phyloP scores from a whole-genome alignment of 2,888 invertebrate species.

The Pasiphila rectangulata region DNA sequence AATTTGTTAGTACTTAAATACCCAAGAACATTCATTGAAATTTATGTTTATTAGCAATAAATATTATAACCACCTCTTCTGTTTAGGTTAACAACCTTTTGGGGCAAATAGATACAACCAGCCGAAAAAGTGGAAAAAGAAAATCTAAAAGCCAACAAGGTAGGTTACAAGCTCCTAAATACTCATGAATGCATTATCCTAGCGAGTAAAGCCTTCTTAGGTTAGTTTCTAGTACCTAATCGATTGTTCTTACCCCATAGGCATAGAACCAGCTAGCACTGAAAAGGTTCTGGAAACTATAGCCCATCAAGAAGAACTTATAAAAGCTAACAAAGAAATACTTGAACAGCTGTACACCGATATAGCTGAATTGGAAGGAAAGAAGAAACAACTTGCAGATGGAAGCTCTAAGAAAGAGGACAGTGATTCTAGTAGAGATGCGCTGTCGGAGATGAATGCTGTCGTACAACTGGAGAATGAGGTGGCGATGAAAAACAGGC shows the following conservation, averaged over 20 bases:
- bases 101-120: slow-evolving; percentile 55
- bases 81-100: slow-evolving; percentile 61
- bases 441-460: slow-evolving; percentile 67
- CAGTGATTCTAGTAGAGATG: slow-evolving; percentile 71
- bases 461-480: slow-evolving; percentile 74
- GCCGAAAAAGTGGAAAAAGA: slow-evolving; percentile 52
- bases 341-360: slow-evolving; percentile 62
- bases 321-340: slow-evolving; percentile 72
- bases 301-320: slow-evolving; percentile 68
- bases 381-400: slow-evolving; percentile 50
- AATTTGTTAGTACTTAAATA: not conserved
- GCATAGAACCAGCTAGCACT: slow-evolving; percentile 51
- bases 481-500: slow-evolving; percentile 85
- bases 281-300: slow-evolving; percentile 60
- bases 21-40: not conserved
- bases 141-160: slow-evolving; percentile 50
- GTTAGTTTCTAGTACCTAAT: no score
- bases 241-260: no score
- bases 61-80: not conserved
- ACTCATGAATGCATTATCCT: no score
- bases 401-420: slow-evolving; percentile 49
- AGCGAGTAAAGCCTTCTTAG: no score
- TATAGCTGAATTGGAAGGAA: slow-evolving; percentile 62
- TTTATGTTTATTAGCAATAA: not conserved
- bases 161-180: slow-evolving; percentile 40